These are phyloP conservation scores for Gila robusta DNA, from an alignment of 2,797 vertebrate species.

Conservation along the genomic window DNA sequence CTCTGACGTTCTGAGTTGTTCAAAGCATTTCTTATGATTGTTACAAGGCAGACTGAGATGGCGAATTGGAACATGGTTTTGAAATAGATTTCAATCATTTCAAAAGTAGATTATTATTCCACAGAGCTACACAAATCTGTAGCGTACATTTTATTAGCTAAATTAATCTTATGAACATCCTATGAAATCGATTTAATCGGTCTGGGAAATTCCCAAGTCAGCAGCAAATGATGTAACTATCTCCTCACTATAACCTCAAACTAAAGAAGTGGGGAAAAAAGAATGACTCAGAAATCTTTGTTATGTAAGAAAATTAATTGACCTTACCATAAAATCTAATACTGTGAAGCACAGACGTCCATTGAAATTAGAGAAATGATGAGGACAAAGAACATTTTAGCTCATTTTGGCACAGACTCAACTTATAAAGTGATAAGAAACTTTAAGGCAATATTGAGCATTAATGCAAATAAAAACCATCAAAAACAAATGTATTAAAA, in stretches of 20 bases:
- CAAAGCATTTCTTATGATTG: too few species aligned
- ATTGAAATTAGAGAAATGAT: neutral
- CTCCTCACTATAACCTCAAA: conserved; percentile 13
- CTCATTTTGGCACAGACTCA: neutral
- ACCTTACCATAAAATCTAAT: neutral
- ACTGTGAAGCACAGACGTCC: neutral
- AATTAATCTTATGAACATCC: neutral
- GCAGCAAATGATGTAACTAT: conserved; percentile 44
- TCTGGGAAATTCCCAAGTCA: conserved; percentile 34
- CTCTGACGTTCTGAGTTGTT: too few species aligned
- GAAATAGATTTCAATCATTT: neutral
- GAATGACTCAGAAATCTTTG: conserved; percentile 12
- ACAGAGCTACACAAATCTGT: neutral
- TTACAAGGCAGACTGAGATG: too few species aligned
- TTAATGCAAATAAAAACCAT: neutral
- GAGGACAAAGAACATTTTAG: conserved; percentile 1
- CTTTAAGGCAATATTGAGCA: neutral
- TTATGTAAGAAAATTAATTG: neutral
- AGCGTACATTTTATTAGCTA: neutral
- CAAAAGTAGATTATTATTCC: neutral
- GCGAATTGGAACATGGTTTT: too few species aligned
- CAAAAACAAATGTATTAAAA: neutral
- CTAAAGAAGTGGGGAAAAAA: neutral
- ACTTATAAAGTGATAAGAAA: neutral
- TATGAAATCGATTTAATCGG: conserved; percentile 9